Base-by-base conservation (phyloP, 1,140 invertebrate species). In the Zaprionus camerounensis region DNA sequence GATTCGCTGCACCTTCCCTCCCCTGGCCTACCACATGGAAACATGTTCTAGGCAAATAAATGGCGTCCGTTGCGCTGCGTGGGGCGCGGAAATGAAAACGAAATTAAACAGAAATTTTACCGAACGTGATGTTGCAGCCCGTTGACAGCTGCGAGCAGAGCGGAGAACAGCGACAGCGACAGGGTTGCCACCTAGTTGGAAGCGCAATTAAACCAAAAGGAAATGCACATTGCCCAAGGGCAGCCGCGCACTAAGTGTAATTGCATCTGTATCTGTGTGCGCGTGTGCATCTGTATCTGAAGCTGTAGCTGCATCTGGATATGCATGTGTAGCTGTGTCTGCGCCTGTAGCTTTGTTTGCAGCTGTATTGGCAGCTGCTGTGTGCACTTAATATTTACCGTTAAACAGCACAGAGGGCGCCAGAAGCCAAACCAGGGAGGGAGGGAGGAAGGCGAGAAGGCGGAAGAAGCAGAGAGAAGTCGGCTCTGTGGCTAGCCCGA, bases 91-190 rank as follows among this genome's bases (percentile, higher is more conserved):
- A 87, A 84, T 87, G 78, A 88, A 87, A 87, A 81, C 75, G 81
- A 87, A 87, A 87, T 87, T 88, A 88, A 87, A 88, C 56, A 76
- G 81, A 81, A 83, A 88, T 76, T 81, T 84, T 71, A 65, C 58
- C 58, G 71, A 46, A 86, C 57, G 75, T 73, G 66, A 46, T 66
- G 69, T 55, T 71, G 74, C 34, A 24, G 41, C 41, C 41, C 41
- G 36, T 15, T 72, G 74, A 66, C 63, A 38, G 62, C 24, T 20
- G 20, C 20, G 38, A 62, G 44, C 36, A 17, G 24, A 38, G 20
- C 36, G 17, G 53, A 24, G 38, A 34, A 58, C 17, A 34, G 71
- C 49, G 62, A 69, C 58, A 53, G 46, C 20, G 26, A 28, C 69
- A 78, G 63, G 31, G 44, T 53, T 51, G 67, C 75, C 64, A 64